Percentiles rank a stretch among this genome's conserved stretches.
Conservation (phyloP, 2,113 vertebrate genomes). For the Tragelaphus scriptus region DNA sequence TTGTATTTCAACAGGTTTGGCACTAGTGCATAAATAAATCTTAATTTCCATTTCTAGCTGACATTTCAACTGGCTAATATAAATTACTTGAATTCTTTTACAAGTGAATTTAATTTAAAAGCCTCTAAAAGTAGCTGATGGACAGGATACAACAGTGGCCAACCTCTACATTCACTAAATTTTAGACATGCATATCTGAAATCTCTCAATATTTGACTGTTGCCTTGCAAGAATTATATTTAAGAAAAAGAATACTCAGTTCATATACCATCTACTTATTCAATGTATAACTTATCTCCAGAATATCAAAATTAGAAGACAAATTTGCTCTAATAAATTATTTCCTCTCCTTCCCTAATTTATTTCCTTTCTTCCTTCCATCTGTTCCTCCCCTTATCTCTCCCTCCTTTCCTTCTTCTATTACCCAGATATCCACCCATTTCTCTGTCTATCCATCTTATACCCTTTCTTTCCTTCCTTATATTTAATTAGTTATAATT, state of each 20-base stretch:
- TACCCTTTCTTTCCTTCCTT: not conserved
- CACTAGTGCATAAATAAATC: slow-evolving; percentile 49
- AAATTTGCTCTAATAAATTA: not conserved
- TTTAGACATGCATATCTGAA: not conserved
- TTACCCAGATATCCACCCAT: not conserved
- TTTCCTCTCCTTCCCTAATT: not conserved
- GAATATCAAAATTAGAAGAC: not conserved
- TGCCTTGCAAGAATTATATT: not conserved
- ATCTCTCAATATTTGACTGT: not conserved
- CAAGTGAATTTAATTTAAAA: slow-evolving; percentile 57
- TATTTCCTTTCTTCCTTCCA: not conserved
- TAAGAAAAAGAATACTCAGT: not conserved
- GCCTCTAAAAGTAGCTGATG: slow-evolving; percentile 4
- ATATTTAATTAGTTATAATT: not conserved
- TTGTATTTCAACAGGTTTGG: slow-evolving; percentile 28
- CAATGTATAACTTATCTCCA: not conserved
- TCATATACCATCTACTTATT: not conserved
- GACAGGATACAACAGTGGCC: not conserved
- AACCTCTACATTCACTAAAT: not conserved
- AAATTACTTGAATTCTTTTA: slow-evolving; percentile 64
- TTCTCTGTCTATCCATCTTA: too few relatives aligned
- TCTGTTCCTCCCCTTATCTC: not conserved
- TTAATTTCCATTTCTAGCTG: slow-evolving; percentile 46
- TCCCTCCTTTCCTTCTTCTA: not conserved
- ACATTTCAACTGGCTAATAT: slow-evolving; percentile 52